These are phyloP conservation scores for Dermochelys coriacea DNA, from an alignment of 2,797 vertebrate genomes.

Conservation along the genomic window DNA sequence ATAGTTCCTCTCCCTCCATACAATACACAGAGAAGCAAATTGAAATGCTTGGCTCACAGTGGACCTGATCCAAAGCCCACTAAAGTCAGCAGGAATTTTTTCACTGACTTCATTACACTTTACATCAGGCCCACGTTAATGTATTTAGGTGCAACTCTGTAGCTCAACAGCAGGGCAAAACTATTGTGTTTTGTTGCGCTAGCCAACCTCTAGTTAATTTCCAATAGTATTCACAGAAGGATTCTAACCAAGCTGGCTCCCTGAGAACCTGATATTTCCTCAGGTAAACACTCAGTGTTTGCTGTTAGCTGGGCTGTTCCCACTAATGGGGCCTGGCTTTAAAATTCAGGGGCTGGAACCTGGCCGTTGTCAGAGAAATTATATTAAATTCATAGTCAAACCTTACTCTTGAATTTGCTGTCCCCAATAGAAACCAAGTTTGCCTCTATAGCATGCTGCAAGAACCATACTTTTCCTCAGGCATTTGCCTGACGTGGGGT, in stretches of 20 bases:
- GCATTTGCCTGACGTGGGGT: not conserved
- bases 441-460: not conserved
- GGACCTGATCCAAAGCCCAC: not conserved
- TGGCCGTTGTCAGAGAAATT: not conserved
- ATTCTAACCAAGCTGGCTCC: not conserved
- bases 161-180: not conserved
- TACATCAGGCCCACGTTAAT: not conserved
- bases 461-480: not conserved
- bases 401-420: fast-evolving
- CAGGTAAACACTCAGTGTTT: not conserved
- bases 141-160: not conserved
- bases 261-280: not conserved
- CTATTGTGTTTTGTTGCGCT: not conserved
- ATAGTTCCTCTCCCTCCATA: not conserved
- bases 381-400: not conserved
- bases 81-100: not conserved
- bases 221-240: not conserved
- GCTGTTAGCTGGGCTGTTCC: not conserved
- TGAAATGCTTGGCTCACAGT: not conserved
- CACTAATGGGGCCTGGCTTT: not conserved
- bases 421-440: not conserved
- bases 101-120: not conserved
- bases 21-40: not conserved
- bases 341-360: not conserved
- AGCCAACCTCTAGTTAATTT: not conserved